Conservation (phyloP, 1,140 invertebrate species). For the Zaprionus tsacasi region DNA sequence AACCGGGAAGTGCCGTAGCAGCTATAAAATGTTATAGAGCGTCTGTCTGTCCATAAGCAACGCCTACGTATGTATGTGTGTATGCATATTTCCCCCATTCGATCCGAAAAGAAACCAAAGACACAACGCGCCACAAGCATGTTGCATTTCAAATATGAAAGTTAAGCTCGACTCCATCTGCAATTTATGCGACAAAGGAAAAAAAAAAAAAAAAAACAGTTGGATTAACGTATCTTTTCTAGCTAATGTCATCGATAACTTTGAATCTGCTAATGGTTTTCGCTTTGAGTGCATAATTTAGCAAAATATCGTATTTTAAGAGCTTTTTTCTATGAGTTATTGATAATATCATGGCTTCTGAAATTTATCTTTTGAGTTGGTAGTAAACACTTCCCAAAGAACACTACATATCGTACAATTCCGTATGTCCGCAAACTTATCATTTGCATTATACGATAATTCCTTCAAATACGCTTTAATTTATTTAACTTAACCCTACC, state of each 20-base stretch:
- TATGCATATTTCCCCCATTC: not conserved
- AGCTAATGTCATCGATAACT: conserved; percentile 4
- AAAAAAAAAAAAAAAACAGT: not conserved
- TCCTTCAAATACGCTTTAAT: not conserved
- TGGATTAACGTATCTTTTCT: not conserved
- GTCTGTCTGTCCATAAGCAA: conserved; percentile 32
- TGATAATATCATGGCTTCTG: not conserved
- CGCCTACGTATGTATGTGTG: conserved; percentile 27
- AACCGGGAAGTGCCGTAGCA: conserved; percentile 18
- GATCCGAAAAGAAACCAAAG: conserved; percentile 27
- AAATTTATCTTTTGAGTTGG: not conserved
- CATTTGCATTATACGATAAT: too few species aligned
- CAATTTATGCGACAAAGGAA: conserved; percentile 16
- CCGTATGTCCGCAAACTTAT: not conserved
- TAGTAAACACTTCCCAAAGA: too few species aligned
- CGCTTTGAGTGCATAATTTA: too few species aligned
- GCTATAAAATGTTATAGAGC: conserved; percentile 45
- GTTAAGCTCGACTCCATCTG: conserved; percentile 29
- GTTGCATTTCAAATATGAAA: conserved; percentile 53
- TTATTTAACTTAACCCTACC: not conserved
- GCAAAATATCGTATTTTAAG: too few species aligned
- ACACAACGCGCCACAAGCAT: conserved; percentile 13
- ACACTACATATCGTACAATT: too few species aligned
- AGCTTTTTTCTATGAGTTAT: not conserved
- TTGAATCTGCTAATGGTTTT: not conserved